Percentiles rank a stretch among this genome's conserved stretches.
Conservation (phyloP, 2,888 invertebrate genomes). For the Sinopyrophorus schimmeli region DNA sequence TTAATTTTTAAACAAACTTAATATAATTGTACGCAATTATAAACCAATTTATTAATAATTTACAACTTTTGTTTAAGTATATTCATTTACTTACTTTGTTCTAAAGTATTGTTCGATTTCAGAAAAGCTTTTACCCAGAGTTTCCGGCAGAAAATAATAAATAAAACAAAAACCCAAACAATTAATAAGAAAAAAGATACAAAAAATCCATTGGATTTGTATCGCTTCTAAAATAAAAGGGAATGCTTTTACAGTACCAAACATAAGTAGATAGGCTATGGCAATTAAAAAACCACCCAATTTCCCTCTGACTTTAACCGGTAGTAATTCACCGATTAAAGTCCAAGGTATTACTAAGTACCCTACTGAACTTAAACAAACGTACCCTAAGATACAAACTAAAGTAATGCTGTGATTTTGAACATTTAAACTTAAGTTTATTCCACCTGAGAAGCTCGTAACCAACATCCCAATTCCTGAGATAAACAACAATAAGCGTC, state of each 20-base stretch:
- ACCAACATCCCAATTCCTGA: conserved; percentile 61
- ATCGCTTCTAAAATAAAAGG: conserved; percentile 55
- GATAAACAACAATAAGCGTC: conserved; percentile 57
- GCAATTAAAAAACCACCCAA: conserved; percentile 59
- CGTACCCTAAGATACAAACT: conserved; percentile 57
- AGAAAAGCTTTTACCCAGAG: conserved; percentile 59
- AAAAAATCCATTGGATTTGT: conserved; percentile 56
- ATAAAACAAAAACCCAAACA: conserved; percentile 55
- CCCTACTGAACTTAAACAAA: conserved; percentile 60
- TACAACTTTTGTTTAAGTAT: too few species aligned
- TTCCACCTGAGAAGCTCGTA: conserved; percentile 53
- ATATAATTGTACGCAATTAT: too few species aligned
- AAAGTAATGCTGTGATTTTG: conserved; percentile 53
- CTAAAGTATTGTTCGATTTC: conserved; percentile 60
- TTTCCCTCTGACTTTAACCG: conserved; percentile 58
- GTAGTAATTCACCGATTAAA: conserved; percentile 59
- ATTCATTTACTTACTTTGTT: too few species aligned
- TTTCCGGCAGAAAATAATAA: conserved; percentile 61
- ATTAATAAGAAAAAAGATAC: conserved; percentile 56
- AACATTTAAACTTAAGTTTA: conserved; percentile 39
- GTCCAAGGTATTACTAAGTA: conserved; percentile 64
- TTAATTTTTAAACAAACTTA: too few species aligned
- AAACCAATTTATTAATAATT: too few species aligned
- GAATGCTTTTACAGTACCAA: conserved; percentile 58
- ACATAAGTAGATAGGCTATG: conserved; percentile 61